Conservation (phyloP, 2,888 invertebrate species). For the Rhagonycha fulva region DNA sequence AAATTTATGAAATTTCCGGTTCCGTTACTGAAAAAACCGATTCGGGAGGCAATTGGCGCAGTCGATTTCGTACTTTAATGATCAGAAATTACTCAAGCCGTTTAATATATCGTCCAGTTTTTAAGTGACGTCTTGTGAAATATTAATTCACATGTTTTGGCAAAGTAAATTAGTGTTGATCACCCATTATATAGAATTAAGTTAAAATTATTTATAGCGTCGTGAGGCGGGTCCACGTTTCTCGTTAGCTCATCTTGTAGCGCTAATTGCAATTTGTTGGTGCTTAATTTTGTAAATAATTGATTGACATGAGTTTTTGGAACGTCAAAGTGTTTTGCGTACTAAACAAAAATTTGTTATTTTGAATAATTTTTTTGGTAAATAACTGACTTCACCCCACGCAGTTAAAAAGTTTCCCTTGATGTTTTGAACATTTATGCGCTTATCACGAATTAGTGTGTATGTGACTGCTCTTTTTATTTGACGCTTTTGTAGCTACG, state of each 20-base stretch:
- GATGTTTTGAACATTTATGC: conserved; percentile 14
- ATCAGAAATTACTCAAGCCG: background rate
- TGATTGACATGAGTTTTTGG: conserved; percentile 12
- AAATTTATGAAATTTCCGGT: background rate
- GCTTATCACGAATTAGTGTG: conserved; percentile 24
- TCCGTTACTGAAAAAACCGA: background rate
- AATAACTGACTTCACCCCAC: background rate
- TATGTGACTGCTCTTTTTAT: conserved; percentile 21
- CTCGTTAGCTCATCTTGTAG: conserved; percentile 18
- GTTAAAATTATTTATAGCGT: background rate
- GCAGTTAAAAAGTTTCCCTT: conserved; percentile 9
- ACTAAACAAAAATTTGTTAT: background rate
- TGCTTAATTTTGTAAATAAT: conserved; percentile 5
- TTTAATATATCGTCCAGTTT: background rate
- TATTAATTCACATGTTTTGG: conserved; percentile 1
- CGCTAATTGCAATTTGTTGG: conserved; percentile 30
- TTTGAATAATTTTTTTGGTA: background rate
- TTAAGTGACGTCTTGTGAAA: background rate
- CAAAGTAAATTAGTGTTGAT: conserved; percentile 1
- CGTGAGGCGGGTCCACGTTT: background rate
- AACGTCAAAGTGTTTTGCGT: background rate
- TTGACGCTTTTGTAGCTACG: conserved; percentile 25
- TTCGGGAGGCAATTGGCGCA: background rate
- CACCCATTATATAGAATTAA: background rate
- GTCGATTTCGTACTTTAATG: background rate